Evolutionary conservation across 2,888 invertebrate genomes (phyloP), one percentile per base, ranked within the genome.

Genomic region (Chymomyza amoena): DNA sequence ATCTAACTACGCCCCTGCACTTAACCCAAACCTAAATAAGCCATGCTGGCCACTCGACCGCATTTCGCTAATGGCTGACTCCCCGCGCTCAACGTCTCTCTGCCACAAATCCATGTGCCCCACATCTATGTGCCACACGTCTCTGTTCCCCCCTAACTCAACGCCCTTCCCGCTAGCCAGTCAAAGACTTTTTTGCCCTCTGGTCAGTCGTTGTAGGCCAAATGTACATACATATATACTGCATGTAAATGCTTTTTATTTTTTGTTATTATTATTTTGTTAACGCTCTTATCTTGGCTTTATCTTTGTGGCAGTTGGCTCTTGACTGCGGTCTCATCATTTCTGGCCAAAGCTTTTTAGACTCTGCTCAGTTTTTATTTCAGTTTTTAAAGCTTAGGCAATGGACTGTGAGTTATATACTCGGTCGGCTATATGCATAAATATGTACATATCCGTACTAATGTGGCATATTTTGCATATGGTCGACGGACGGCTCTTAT

Each of bases 201-300:
- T 45, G 39, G 39, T 45, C 39, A 45, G 39, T 45, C 39, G 39
- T 13, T 45, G 39, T 3, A 10, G 39, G 39, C 39, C 54, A 54
- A 54, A 7, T 36, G 36, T 36, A 36, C 7, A 7, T 36, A 6
- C 36, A 36, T 7, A 4, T 25, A 25, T 25, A 25, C 25, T 73
- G 66, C 72, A 77, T 80, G 81, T 79, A 86, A 84, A 84, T 86
- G 84, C 69, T 76, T 84, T 87, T 84, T 83, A 83, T 83, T 85
- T 70, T 81, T 45, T 10, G 51, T 69, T 81, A 78, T 86, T 84
- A 84, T 84, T 84, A 86, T 84, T 84, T 86, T 76, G 82, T 80
- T 86, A 86, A 77, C 83, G 77, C 81, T 81, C 71, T 77, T 78
- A 84, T 79, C 81, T 84, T 72, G 78, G 65, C 71, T 75, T 80